Conservation (phyloP, 1,140 invertebrate genomes). For the Epicauta chinensis region DNA sequence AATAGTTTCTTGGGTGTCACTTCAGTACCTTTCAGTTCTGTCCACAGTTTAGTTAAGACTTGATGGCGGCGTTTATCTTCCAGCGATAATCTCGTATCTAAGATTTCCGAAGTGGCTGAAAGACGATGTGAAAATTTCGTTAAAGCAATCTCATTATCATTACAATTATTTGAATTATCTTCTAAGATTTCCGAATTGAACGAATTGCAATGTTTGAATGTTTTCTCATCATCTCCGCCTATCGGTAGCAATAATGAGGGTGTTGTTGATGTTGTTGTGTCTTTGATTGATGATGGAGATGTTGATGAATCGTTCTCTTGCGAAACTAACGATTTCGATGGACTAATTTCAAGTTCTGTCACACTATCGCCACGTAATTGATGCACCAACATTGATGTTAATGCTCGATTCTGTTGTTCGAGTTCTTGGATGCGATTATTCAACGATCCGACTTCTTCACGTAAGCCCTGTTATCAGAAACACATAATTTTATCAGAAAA, state of each 20-base stretch:
- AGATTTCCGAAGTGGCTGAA: slow-evolving; percentile 3
- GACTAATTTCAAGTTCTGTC: slow-evolving; percentile 6
- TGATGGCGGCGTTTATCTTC: slow-evolving; percentile 55
- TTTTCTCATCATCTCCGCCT: slow-evolving; percentile 1
- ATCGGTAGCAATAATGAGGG: not conserved
- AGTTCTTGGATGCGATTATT: slow-evolving; percentile 59
- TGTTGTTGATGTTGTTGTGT: slow-evolving; percentile 14
- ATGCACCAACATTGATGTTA: slow-evolving; percentile 58
- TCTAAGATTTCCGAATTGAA: slow-evolving; percentile 40
- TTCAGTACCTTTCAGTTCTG: slow-evolving; percentile 53
- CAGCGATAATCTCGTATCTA: slow-evolving; percentile 44
- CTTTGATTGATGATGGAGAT: not conserved
- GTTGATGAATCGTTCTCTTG: not conserved
- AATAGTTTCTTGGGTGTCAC: slow-evolving; percentile 52
- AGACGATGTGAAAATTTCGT: slow-evolving; percentile 5
- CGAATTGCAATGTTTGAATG: slow-evolving; percentile 39
- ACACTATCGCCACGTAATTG: slow-evolving; percentile 49
- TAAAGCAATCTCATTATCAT: slow-evolving; percentile 18
- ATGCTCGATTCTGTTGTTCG: slow-evolving; percentile 59
- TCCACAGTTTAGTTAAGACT: slow-evolving; percentile 54
- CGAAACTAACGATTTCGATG: not conserved
- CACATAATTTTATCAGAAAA: not conserved
- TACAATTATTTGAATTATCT: slow-evolving; percentile 23
- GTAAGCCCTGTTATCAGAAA: slow-evolving; percentile 50
- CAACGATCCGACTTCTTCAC: slow-evolving; percentile 59